Percentiles rank a stretch among this genome's conserved stretches.
These are phyloP conservation scores for Carcharodon carcharias DNA, from an alignment of 2,797 vertebrate genomes.

Conservation along the genomic window DNA sequence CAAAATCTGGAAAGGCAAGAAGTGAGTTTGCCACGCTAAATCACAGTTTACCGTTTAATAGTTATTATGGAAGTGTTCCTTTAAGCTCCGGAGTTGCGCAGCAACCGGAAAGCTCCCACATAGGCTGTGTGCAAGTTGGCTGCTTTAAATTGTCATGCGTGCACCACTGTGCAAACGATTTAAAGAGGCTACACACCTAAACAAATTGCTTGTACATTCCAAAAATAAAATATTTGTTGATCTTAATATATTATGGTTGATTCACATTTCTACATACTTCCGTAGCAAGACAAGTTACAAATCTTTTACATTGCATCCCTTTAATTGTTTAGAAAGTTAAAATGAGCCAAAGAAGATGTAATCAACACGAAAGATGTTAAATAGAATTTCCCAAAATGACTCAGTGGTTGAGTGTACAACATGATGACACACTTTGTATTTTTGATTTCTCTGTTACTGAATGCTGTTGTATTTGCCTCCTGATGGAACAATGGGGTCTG, in stretches of 20 bases:
- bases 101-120: neutral
- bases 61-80: neutral
- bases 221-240: neutral
- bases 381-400: neutral
- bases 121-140: neutral
- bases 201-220: neutral
- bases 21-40: constrained; percentile 58
- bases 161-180: neutral
- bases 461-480: neutral
- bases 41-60: neutral
- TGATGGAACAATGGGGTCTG: neutral
- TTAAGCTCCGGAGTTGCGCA: neutral
- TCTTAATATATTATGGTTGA: neutral
- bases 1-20: constrained; percentile 82
- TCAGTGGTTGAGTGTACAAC: neutral
- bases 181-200: neutral
- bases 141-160: neutral
- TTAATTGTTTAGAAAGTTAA: neutral
- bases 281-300: neutral
- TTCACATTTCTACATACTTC: neutral
- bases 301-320: neutral
- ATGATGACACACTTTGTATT: neutral
- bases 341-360: neutral
- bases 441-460: neutral
- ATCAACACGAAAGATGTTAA: neutral